Evolutionary conservation across 2,113 vertebrate genomes (phyloP).

Genomic region (Podarcis raffonei): DNA sequence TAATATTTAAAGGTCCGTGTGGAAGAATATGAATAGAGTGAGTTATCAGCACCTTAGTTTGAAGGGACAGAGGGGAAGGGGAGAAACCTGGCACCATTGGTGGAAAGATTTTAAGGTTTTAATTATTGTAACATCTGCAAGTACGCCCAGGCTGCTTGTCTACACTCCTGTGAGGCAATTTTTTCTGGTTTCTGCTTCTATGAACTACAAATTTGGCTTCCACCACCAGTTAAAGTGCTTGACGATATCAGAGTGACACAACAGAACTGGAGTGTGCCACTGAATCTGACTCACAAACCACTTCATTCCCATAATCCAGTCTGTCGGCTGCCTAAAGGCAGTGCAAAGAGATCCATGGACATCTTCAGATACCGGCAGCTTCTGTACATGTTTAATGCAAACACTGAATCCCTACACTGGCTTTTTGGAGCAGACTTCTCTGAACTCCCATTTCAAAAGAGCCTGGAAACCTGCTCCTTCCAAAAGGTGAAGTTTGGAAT

Average conservation of each 20-base stretch:
- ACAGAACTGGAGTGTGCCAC: constrained; percentile 4
- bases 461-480: not conserved
- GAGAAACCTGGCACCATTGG: not conserved
- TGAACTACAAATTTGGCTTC: not conserved
- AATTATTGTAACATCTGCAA: not conserved
- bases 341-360: not conserved
- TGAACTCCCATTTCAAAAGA: not conserved
- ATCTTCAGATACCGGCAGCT: not conserved
- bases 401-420: not conserved
- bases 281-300: not conserved
- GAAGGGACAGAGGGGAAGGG: too few species aligned
- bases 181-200: not conserved
- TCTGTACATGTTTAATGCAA: not conserved
- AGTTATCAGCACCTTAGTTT: not conserved
- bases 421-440: not conserved
- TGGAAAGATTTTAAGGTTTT: not conserved
- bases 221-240: not conserved
- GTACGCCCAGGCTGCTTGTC: not conserved
- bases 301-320: constrained; percentile 8
- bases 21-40: not conserved
- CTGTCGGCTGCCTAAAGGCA: not conserved
- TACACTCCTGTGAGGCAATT: not conserved
- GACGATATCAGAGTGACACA: not conserved
- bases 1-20: not conserved
- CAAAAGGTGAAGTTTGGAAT: not conserved